These are phyloP conservation scores for Lycia hirtaria DNA, from an alignment of 2,888 invertebrate genomes.

Conservation along the genomic window DNA sequence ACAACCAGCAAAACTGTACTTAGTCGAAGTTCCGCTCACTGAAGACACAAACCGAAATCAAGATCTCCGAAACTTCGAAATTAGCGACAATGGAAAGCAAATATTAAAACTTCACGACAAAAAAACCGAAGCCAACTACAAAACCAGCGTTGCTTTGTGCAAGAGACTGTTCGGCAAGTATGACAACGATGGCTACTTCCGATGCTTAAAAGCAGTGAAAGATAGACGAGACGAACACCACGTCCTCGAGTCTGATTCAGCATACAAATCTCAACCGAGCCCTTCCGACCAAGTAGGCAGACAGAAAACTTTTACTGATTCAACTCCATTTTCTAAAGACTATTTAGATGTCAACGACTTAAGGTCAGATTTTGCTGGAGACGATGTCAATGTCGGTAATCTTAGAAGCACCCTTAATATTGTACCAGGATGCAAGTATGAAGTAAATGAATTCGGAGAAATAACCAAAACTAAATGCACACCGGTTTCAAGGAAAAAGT, in stretches of 20 bases:
- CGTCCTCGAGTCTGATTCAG: background rate
- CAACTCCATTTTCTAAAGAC: conserved; percentile 35
- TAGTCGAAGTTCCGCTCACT: background rate
- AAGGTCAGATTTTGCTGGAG: conserved; percentile 22
- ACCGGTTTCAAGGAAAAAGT: conserved; percentile 1
- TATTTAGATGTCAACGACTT: conserved; percentile 43
- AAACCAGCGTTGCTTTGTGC: background rate
- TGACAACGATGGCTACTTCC: background rate
- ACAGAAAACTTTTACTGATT: background rate
- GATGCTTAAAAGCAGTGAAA: background rate
- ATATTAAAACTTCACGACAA: background rate
- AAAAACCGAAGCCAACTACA: background rate
- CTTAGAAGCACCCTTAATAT: conserved; percentile 2
- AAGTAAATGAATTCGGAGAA: background rate
- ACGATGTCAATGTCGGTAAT: conserved; percentile 43
- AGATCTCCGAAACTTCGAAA: background rate
- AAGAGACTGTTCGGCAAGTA: conserved; percentile 13
- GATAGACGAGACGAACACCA: background rate
- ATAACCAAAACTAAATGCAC: background rate
- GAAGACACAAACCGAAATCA: background rate
- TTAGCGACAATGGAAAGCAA: background rate
- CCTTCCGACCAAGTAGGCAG: background rate
- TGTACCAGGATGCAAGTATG: background rate
- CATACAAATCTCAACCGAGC: background rate
- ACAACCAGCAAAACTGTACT: background rate